Base-by-base conservation (phyloP, 1,140 invertebrate genomes). In the Drosophila ambigua region DNA sequence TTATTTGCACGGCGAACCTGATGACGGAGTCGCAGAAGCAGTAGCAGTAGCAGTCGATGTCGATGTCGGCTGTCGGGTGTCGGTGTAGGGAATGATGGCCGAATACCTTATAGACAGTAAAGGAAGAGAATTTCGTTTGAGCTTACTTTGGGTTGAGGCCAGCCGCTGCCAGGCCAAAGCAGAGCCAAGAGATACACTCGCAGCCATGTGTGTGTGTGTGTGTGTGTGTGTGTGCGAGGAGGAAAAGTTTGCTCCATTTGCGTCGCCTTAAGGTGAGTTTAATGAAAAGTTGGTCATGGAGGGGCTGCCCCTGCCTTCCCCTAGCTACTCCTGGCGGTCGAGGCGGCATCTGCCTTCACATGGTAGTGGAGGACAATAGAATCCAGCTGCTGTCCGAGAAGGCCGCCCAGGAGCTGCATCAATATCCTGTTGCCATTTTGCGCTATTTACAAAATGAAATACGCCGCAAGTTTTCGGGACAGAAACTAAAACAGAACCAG, bases 371-470 rank as follows among this genome's bases (percentile, higher is more conserved):
- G 76, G 76, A 78, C 76, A 78, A 77, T 76, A 71, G 76, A 73
- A 77, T 77, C 66, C 76, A 62, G 61, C 66, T 66, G 75, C 65
- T 65, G 51, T 13, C 58, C 15, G 35, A 39, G 35, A 43, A 59
- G 53, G 55, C 58, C 53, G 62, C 57, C 46, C 58, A 45, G 35
- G 57, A 15, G 77, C 77, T 80, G 77, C 75, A 78, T 78, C 75
- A 80, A 80, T 80, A 78, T 80, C 75, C 77, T 78, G 77, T 78
- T 80, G 77, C 77, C 76, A 78, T 80, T 80, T 77, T 80, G 61
- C 58, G 75, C 75, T 80, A 80, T 80, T 80, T 80, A 78, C 77
- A 78, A 63, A 80, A 80, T 78, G 71, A 80, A 80, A 80, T 80
- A 80, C 75, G 77, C 77, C 75, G 77, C 77, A 80, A 80, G 76